A percentile compares a stretch with the other conserved stretches of the same genome.
phyloP scores from a whole-genome alignment of 2,797 vertebrate species.

The Vespertilio murinus region DNA sequence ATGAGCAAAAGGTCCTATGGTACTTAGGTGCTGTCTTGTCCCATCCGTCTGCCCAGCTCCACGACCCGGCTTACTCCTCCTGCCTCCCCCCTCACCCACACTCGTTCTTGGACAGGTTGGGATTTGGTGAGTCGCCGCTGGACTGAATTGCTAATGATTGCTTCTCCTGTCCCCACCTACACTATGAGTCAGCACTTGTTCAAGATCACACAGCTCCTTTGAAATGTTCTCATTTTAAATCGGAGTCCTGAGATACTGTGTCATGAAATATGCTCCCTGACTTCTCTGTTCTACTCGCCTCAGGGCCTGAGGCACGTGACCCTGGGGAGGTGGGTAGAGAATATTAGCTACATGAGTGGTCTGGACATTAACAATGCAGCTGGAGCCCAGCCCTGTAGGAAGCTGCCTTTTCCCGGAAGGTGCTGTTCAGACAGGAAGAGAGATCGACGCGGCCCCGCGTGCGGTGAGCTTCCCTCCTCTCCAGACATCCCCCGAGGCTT shows the following conservation, averaged over 20 bases:
- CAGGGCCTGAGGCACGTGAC: not conserved
- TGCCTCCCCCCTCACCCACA: not conserved
- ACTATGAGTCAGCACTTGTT: not conserved
- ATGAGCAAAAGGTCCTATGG: not conserved
- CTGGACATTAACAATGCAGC: not conserved
- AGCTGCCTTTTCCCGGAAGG: not conserved
- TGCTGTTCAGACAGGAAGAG: not conserved
- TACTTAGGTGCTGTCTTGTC: not conserved
- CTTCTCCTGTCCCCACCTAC: not conserved
- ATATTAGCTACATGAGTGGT: not conserved
- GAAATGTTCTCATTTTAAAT: not conserved
- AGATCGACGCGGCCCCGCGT: not conserved
- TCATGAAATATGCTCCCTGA: not conserved
- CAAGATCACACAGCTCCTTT: not conserved
- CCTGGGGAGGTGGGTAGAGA: not conserved
- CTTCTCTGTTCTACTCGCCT: not conserved
- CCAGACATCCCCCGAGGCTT: not conserved
- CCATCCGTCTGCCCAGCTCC: not conserved
- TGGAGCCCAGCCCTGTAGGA: not conserved
- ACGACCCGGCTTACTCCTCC: not conserved
- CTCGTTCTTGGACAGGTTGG: not conserved
- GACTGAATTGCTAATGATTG: not conserved
- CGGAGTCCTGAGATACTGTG: not conserved
- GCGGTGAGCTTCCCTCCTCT: not conserved
- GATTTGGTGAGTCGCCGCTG: not conserved